Evolutionary conservation across 2,888 invertebrate genomes (phyloP), one percentile per base, ranked within the genome.

Genomic region (Brachypalpus laphriformis): DNA sequence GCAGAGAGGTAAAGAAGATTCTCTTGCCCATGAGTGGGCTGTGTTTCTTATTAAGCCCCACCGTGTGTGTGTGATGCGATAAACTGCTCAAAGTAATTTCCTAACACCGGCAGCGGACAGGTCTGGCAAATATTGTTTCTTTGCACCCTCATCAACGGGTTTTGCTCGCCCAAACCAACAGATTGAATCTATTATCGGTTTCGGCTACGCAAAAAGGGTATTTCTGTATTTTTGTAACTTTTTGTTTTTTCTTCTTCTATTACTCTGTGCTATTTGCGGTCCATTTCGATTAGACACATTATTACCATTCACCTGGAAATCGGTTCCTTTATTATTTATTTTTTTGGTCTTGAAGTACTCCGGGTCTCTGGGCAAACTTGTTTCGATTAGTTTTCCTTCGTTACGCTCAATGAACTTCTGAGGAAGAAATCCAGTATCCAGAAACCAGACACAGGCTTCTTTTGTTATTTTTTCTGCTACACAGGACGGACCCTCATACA

Each of bases 51-150:
- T 34, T 61, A 20, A 59, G 8, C 20, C n/a, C 16, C 59, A 59
- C 22, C 16, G 25, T 37, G 25, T 25, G 5, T 25, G 20, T 45
- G 59, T 59, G 51, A 57, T 45, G 34, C 51, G 59, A 77, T 61
- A 77, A 68, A 68, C 68, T 70, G 54, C 68, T 77, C 42, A 68
- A 61, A 68, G 76, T 70, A 66, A 76, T 77, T 42, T 68, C 42
- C 40, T 8, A 70, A 77, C 61, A 68, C 59, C 49, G 25, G 37
- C 63, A 34, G 18, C 42, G n/a, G 40, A 14, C 25, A 54, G 40
- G 11, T 18, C 20, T 72, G 57, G 47, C 31, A 57, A 49, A 68
- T 49, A 49, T 59, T 66, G 25, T 59, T 76, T 37, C 76, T 59
- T 42, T 40, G 22, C 76, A 57, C 66, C 68, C 57, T 59, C 59